Percentiles rank a stretch among this genome's conserved stretches.
Evolutionary conservation across 2,888 invertebrate genomes (phyloP).

Genomic region (Hecatera dysodea): DNA sequence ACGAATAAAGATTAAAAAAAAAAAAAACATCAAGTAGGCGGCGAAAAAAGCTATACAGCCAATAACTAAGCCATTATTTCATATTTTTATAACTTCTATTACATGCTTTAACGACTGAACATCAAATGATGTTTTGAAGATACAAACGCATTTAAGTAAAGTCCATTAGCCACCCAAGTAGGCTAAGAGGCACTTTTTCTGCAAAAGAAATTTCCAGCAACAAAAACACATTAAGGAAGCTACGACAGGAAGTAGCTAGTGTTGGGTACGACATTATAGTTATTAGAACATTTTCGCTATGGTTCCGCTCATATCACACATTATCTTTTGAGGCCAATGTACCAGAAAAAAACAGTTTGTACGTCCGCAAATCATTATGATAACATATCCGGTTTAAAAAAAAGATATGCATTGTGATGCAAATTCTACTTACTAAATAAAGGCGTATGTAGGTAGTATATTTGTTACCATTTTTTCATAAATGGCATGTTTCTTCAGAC

Average conservation of each 20-base stretch:
- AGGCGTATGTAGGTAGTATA: neutral
- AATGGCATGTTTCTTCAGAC: neutral
- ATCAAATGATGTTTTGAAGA: constrained; percentile 1
- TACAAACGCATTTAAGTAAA: constrained; percentile 7
- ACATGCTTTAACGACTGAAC: constrained; percentile 6
- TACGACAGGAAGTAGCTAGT: constrained; percentile 45
- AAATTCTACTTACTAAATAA: constrained; percentile 26
- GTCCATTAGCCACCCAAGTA: constrained; percentile 20
- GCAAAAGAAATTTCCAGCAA: constrained; percentile 29
- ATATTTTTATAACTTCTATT: constrained; percentile 9
- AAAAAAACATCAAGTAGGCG: neutral
- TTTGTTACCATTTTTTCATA: constrained; percentile 1
- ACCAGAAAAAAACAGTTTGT: constrained; percentile 74
- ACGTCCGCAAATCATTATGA: constrained; percentile 76
- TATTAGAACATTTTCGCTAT: constrained; percentile 70
- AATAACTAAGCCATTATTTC: constrained; percentile 9
- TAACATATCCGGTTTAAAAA: constrained; percentile 77
- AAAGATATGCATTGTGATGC: constrained; percentile 47
- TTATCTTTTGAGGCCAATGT: constrained; percentile 83
- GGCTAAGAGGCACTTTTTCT: constrained; percentile 31
- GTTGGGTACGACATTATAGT: constrained; percentile 37
- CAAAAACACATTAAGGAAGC: constrained; percentile 42
- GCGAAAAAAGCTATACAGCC: neutral
- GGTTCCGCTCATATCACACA: constrained; percentile 73
- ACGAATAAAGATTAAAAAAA: too few relatives aligned